Percentiles rank a stretch among this genome's conserved stretches.
phyloP scores from a whole-genome alignment of 1,140 invertebrate genomes.

The Conus ventricosus region DNA sequence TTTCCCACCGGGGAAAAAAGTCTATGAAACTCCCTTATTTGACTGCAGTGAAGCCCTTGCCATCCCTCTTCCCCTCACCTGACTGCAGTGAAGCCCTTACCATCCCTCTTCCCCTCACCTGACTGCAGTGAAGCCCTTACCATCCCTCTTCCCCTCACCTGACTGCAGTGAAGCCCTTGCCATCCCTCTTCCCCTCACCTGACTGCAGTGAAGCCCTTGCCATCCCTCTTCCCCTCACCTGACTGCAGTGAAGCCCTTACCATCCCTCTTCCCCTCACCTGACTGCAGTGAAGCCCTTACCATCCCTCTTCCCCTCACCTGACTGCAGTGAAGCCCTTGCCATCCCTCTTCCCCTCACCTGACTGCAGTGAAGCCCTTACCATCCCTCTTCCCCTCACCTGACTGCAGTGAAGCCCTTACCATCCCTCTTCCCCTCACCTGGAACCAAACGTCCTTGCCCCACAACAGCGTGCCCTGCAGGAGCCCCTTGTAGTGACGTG shows the following conservation, averaged over 20 bases:
- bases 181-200: not conserved
- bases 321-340: not conserved
- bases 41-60: too few species aligned
- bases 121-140: not conserved
- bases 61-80: not conserved
- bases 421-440: not conserved
- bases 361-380: not conserved
- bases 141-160: not conserved
- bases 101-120: not conserved
- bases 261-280: not conserved
- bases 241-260: not conserved
- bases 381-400: not conserved
- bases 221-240: not conserved
- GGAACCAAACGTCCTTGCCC: conserved; percentile 17
- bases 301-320: not conserved
- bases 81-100: not conserved
- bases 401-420: not conserved
- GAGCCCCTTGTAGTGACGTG: conserved; percentile 19
- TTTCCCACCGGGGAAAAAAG: too few species aligned
- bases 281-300: not conserved
- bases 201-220: not conserved
- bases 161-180: not conserved
- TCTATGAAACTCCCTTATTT: too few species aligned
- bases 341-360: not conserved
- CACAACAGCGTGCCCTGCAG: not conserved